A percentile compares a stretch with the other conserved stretches of the same genome.
These are phyloP conservation scores for Stegostoma tigrinum DNA, from an alignment of 2,113 vertebrate genomes.

Conservation along the genomic window DNA sequence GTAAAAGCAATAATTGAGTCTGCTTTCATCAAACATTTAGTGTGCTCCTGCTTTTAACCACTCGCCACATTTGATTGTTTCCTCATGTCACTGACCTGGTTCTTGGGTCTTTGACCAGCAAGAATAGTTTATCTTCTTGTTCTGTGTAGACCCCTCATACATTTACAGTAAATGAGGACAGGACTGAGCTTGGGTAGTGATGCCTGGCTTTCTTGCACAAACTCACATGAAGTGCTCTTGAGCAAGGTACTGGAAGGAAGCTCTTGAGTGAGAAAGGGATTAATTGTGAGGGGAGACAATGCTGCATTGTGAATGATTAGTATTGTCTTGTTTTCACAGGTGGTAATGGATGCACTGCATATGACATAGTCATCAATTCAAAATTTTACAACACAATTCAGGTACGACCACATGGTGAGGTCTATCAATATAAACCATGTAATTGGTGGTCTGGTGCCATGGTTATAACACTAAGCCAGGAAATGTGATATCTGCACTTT, in stretches of 20 bases:
- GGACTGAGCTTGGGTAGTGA: neutral
- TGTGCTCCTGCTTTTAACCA: neutral
- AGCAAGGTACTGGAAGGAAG: neutral
- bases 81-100: neutral
- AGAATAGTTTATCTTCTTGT: neutral
- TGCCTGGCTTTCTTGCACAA: neutral
- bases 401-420: constrained; percentile 53
- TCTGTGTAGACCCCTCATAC: neutral
- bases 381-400: constrained; percentile 72
- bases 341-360: constrained; percentile 71
- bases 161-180: neutral
- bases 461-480: neutral
- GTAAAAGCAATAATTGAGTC: too few relatives aligned
- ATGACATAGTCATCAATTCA: constrained; percentile 75
- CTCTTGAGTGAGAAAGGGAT: neutral
- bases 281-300: neutral
- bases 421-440: too few relatives aligned
- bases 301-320: neutral
- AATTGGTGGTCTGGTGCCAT: neutral
- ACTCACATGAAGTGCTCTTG: too few relatives aligned
- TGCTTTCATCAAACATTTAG: neutral
- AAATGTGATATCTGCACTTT: neutral
- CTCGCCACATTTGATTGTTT: neutral
- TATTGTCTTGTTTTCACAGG: constrained; percentile 45
- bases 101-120: neutral